Evolutionary conservation across 2,888 invertebrate genomes (phyloP).

Genomic region (Tachina fera): DNA sequence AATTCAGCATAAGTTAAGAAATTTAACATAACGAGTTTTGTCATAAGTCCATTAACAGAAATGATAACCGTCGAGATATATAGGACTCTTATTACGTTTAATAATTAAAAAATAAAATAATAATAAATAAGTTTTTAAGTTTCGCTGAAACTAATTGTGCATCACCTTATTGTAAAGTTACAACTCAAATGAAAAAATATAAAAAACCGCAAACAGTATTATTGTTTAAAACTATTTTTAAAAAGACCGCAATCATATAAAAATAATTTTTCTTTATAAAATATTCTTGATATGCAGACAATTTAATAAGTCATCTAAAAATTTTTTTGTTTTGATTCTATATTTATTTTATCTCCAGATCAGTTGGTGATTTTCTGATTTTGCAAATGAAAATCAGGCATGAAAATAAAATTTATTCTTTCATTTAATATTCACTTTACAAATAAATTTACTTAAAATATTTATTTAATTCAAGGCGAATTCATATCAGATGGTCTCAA

Average conservation of each 20-base stretch:
- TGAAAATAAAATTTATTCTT: too few relatives aligned
- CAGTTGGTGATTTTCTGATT: neutral
- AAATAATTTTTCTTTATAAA: conserved; percentile 13
- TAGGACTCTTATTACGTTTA: too few relatives aligned
- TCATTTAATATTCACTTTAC: too few relatives aligned
- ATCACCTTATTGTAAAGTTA: conserved; percentile 8
- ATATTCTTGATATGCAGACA: neutral
- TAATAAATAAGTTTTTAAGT: neutral
- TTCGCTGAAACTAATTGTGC: neutral
- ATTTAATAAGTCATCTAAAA: neutral
- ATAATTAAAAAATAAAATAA: too few relatives aligned
- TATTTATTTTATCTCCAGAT: neutral
- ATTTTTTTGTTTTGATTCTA: neutral
- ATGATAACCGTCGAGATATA: too few relatives aligned
- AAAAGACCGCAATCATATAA: conserved; percentile 26
- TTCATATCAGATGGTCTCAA: too few relatives aligned
- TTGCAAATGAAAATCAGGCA: neutral
- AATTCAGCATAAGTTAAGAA: too few relatives aligned
- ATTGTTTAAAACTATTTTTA: conserved; percentile 12
- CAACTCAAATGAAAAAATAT: neutral
- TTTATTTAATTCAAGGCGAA: too few relatives aligned
- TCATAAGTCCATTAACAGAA: too few relatives aligned
- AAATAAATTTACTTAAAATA: too few relatives aligned
- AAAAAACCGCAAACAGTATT: conserved; percentile 43
- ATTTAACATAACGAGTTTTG: too few relatives aligned